These are phyloP conservation scores for Orthosia gothica DNA, from an alignment of 2,888 invertebrate species.

Conservation along the genomic window DNA sequence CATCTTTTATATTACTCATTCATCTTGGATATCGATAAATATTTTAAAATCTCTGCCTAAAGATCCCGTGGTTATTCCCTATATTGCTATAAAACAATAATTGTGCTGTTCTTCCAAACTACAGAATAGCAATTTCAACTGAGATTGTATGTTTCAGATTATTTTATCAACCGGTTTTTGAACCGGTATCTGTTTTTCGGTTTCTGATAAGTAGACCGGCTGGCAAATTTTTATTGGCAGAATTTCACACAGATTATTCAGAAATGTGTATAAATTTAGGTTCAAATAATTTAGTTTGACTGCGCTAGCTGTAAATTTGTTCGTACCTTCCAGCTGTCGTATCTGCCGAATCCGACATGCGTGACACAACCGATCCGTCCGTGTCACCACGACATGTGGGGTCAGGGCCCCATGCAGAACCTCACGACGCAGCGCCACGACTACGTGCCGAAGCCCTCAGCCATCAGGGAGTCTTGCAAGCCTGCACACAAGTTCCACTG, in stretches of 20 bases:
- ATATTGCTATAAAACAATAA: too few relatives aligned
- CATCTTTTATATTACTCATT: background rate
- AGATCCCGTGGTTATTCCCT: too few relatives aligned
- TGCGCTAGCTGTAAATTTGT: background rate
- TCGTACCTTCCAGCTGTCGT: constrained; percentile 84
- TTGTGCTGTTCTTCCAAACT: too few relatives aligned
- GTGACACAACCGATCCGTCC: constrained; percentile 92
- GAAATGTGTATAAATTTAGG: too few relatives aligned
- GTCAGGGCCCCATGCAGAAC: constrained; percentile 93
- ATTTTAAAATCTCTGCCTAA: background rate
- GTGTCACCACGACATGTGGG: constrained; percentile 92
- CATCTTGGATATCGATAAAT: background rate
- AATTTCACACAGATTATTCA: too few relatives aligned
- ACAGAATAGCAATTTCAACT: too few relatives aligned
- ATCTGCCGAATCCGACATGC: constrained; percentile 90
- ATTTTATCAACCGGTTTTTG: too few relatives aligned
- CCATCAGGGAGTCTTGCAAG: constrained; percentile 80
- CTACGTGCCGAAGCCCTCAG: constrained; percentile 92
- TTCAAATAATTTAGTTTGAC: too few relatives aligned
- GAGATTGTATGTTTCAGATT: too few relatives aligned
- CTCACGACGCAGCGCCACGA: constrained; percentile 94
- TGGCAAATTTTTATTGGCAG: too few relatives aligned
- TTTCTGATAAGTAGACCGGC: too few relatives aligned
- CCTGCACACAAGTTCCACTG: constrained; percentile 79
- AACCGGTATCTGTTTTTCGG: too few relatives aligned